A percentile compares a stretch with the other conserved stretches of the same genome.
Conservation (phyloP, 2,113 vertebrate genomes). For the Serinus canaria region DNA sequence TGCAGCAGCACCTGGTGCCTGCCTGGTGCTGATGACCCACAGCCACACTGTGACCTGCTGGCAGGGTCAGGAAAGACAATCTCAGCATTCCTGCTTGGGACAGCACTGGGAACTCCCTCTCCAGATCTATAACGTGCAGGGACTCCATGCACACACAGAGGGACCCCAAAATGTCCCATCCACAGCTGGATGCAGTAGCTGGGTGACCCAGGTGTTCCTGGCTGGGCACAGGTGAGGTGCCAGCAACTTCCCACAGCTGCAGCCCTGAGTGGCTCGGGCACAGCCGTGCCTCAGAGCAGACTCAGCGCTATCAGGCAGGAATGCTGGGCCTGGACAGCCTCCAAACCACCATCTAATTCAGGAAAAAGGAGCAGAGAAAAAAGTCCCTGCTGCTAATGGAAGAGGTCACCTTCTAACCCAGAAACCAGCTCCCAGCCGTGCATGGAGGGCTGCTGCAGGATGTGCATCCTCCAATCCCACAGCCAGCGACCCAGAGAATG, state of each 20-base stretch:
- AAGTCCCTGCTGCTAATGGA: not conserved
- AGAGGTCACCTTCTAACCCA: slow-evolving; percentile 66
- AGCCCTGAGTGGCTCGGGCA: rapidly evolving
- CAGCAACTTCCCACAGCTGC: not conserved
- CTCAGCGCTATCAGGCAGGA: not conserved
- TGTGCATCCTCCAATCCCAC: not conserved
- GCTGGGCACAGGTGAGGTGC: rapidly evolving
- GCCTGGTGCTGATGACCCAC: rapidly evolving
- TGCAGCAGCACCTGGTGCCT: not conserved
- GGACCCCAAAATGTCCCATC: not conserved
- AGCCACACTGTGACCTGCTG: not conserved
- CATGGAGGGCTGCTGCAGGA: not conserved
- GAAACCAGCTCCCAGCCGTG: not conserved
- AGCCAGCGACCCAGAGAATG: rapidly evolving
- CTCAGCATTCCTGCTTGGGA: rapidly evolving
- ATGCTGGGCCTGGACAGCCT: slow-evolving; percentile 23
- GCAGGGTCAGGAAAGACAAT: not conserved
- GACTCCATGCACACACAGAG: rapidly evolving
- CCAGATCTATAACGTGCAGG: rapidly evolving
- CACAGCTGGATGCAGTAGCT: not conserved
- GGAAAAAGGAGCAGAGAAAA: not conserved
- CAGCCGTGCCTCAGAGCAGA: rapidly evolving
- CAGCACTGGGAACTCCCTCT: not conserved
- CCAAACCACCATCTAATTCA: slow-evolving; percentile 32
- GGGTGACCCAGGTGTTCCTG: not conserved